Evolutionary conservation across 2,113 vertebrate genomes (phyloP).

Genomic region (Pluvianellus socialis): DNA sequence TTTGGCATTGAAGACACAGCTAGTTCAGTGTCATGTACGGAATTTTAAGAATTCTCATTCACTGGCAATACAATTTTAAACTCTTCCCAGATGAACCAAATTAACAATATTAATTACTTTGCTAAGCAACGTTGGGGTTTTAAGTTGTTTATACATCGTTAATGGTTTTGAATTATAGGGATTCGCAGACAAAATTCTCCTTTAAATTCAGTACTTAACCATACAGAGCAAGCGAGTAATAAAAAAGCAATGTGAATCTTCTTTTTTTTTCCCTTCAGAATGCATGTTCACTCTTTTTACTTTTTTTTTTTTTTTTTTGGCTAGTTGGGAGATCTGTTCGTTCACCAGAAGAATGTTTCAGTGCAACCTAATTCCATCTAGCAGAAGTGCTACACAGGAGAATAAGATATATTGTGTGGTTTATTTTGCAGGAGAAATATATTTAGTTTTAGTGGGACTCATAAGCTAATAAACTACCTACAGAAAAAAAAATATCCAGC

Average conservation of each 20-base stretch:
- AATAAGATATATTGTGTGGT: constrained; percentile 5
- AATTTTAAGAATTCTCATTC: constrained; percentile 16
- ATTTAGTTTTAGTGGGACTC: not conserved
- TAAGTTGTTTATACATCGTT: not conserved
- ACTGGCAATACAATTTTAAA: not conserved
- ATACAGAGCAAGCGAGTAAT: not conserved
- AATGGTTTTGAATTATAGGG: not conserved
- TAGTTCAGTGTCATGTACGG: not conserved
- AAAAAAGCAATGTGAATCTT: not conserved
- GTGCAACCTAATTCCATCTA: not conserved
- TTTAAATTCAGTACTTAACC: constrained; percentile 1
- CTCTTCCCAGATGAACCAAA: constrained; percentile 17
- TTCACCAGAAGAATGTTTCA: constrained; percentile 14
- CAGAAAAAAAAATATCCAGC: not conserved
- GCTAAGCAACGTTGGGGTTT: not conserved
- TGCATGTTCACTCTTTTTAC: not conserved
- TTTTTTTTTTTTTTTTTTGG: not conserved
- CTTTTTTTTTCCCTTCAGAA: not conserved
- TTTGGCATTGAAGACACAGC: not conserved
- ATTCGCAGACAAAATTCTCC: not conserved
- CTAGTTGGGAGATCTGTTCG: not conserved
- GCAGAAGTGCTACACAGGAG: not conserved
- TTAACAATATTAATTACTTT: constrained; percentile 36
- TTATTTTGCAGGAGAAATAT: not conserved
- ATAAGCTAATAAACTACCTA: constrained; percentile 6